Percentiles rank a stretch among this genome's conserved stretches.
Conservation (phyloP, 2,888 invertebrate species). For the Ophioninae sp. region DNA sequence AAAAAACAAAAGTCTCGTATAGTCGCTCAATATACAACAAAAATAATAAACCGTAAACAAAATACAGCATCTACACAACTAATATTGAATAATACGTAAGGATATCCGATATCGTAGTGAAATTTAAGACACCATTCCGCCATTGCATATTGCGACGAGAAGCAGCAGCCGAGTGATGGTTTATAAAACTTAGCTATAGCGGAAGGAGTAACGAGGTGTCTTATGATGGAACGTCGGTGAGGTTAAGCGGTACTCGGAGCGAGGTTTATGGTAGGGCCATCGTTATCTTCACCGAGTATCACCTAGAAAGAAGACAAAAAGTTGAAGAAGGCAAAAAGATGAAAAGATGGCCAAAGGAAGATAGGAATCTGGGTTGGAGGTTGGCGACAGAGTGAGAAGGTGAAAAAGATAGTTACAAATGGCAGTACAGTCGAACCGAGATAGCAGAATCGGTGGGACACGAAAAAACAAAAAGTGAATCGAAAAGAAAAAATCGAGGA, state of each 20-base stretch:
- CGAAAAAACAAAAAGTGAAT: neutral
- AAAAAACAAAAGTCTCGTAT: no score
- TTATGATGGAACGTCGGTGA: constrained; percentile 50
- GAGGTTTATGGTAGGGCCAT: constrained; percentile 68
- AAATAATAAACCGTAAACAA: constrained; percentile 9
- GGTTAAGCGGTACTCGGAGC: constrained; percentile 62
- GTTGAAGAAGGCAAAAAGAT: constrained; percentile 29
- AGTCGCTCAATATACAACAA: no score
- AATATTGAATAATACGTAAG: constrained; percentile 51
- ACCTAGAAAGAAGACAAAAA: constrained; percentile 19
- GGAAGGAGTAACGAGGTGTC: constrained; percentile 63
- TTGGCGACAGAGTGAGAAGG: constrained; percentile 9
- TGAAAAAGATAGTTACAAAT: neutral
- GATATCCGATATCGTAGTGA: constrained; percentile 55
- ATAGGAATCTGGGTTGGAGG: constrained; percentile 25
- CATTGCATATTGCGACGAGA: neutral
- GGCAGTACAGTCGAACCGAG: neutral
- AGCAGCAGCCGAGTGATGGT: neutral
- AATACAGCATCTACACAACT: constrained; percentile 4
- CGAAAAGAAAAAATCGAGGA: neutral
- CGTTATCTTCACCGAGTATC: constrained; percentile 68
- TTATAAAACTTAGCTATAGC: constrained; percentile 50
- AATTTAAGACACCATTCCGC: constrained; percentile 22
- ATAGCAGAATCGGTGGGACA: neutral
- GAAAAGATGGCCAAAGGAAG: constrained; percentile 29